Evolutionary conservation across 2,888 invertebrate species (phyloP).

Genomic region (Exephanes ischioxanthus): DNA sequence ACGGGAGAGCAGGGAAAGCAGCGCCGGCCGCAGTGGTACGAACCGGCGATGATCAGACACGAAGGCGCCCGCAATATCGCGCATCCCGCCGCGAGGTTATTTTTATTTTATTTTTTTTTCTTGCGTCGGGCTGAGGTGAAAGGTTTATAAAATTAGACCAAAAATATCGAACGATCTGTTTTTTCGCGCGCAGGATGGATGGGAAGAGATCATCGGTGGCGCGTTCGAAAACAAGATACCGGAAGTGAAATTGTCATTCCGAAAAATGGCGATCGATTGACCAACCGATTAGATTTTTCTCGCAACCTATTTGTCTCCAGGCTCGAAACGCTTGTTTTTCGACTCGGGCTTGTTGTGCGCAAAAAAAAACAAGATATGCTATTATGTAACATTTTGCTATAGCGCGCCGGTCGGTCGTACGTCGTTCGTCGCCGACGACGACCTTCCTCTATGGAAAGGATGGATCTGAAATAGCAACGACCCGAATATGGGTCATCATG

Average conservation of each 20-base stretch:
- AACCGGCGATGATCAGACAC: constrained; percentile 61
- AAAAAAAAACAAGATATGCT: constrained; percentile 74
- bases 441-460: constrained; percentile 85
- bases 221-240: neutral
- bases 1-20: constrained; percentile 28
- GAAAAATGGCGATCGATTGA: neutral
- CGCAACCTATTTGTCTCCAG: neutral
- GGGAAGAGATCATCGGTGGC: neutral
- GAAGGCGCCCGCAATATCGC: constrained; percentile 17
- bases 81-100: neutral
- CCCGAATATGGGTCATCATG: constrained; percentile 85
- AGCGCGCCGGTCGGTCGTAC: constrained; percentile 40
- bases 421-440: constrained; percentile 75
- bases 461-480: constrained; percentile 85
- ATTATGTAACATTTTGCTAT: constrained; percentile 77
- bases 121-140: no score
- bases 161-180: neutral
- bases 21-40: constrained; percentile 64
- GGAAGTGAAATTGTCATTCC: neutral
- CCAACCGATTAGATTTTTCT: neutral
- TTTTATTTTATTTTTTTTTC: neutral
- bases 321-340: constrained; percentile 70
- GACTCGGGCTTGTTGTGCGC: constrained; percentile 65
- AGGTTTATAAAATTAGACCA: neutral
- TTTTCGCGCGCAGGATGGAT: neutral